Conservation (phyloP, 2,797 vertebrate genomes). For the Pangasius macronema region DNA sequence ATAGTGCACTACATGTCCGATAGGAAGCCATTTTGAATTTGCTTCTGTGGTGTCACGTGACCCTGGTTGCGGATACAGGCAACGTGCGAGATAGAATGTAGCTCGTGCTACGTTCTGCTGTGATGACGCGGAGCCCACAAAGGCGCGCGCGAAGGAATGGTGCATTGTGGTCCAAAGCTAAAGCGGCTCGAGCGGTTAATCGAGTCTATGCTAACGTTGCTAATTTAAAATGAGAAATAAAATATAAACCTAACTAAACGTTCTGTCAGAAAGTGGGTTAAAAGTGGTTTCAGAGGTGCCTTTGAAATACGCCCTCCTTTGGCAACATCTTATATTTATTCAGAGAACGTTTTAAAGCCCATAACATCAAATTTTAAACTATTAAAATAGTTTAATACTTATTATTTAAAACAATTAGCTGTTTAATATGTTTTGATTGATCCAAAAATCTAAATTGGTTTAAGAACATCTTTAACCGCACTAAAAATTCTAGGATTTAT, state of each 20-base stretch:
- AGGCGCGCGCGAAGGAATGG: neutral
- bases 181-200: neutral
- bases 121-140: neutral
- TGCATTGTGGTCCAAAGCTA: neutral
- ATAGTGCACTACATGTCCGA: neutral
- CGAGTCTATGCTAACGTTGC: neutral
- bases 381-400: too few relatives aligned
- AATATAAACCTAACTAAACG: neutral
- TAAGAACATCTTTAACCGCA: neutral
- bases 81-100: slow-evolving; percentile 13
- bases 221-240: neutral
- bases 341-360: neutral
- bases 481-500: neutral
- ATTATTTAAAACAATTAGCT: neutral
- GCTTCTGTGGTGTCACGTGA: neutral
- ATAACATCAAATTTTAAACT: neutral
- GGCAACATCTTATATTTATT: too few relatives aligned
- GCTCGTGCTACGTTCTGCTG: neutral
- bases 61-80: neutral
- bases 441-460: neutral
- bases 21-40: neutral
- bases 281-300: neutral
- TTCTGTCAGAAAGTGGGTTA: neutral
- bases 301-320: neutral
- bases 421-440: neutral